phyloP scores from a whole-genome alignment of 2,113 vertebrate genomes.

The Pangasianodon gigas region DNA sequence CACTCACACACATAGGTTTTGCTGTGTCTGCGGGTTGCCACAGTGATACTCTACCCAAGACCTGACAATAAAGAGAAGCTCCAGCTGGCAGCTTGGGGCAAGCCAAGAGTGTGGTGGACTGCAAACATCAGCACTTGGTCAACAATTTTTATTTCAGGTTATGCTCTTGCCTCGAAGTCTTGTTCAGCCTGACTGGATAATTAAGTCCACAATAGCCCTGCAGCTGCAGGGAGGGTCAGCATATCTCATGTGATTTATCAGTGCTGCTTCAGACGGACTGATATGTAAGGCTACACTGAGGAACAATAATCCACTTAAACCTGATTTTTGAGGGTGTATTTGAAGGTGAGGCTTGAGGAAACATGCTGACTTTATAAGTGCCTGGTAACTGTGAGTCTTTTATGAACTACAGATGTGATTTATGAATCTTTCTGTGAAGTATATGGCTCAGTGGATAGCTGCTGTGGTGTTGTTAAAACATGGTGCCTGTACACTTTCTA shows the following conservation, averaged over 20 bases:
- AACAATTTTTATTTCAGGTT: not conserved
- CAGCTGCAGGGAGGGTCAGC: slow-evolving; percentile 45
- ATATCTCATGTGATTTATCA: slow-evolving; percentile 46
- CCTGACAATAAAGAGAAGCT: slow-evolving; percentile 8
- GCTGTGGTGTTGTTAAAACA: not conserved
- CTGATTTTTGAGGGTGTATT: slow-evolving; percentile 34
- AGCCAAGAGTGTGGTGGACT: not conserved
- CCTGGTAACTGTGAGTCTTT: not conserved
- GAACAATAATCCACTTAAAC: slow-evolving; percentile 14
- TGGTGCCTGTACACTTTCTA: slow-evolving; percentile 7
- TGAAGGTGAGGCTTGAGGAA: slow-evolving; percentile 28
- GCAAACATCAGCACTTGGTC: not conserved
- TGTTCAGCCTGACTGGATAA: not conserved
- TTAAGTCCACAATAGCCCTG: slow-evolving; percentile 28
- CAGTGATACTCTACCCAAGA: slow-evolving; percentile 41
- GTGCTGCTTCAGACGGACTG: slow-evolving; percentile 10
- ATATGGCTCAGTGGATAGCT: not conserved
- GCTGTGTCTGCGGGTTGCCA: slow-evolving; percentile 58
- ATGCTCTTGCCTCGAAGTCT: not conserved
- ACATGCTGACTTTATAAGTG: slow-evolving; percentile 33
- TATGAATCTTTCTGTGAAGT: slow-evolving; percentile 8
- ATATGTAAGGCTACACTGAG: slow-evolving; percentile 31
- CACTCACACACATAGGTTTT: slow-evolving; percentile 42
- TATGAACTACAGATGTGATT: slow-evolving; percentile 21
- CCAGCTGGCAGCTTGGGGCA: not conserved